A percentile compares a stretch with the other conserved stretches of the same genome.
Conservation (phyloP, 2,888 invertebrate species). For the Acheta domesticus region DNA sequence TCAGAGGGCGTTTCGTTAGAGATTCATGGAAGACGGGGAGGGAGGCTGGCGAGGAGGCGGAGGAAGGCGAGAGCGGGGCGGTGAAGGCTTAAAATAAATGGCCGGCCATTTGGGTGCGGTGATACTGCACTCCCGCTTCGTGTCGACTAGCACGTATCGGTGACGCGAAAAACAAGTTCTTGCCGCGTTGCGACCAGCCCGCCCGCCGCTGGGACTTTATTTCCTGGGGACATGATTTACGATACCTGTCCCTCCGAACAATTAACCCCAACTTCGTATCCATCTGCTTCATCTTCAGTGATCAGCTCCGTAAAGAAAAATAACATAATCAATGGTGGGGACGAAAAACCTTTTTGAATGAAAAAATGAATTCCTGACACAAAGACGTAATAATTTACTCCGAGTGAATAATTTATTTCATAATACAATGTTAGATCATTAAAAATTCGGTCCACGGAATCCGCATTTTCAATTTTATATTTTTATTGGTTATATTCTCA, state of each 20-base stretch:
- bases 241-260: background rate
- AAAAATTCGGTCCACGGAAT: no score
- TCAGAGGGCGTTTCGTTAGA: constrained; percentile 7
- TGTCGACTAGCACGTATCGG: constrained; percentile 5
- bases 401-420: no score
- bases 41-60: no score
- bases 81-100: background rate
- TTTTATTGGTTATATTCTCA: no score
- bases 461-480: no score
- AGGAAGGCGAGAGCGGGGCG: background rate
- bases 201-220: background rate
- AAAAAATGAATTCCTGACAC: no score
- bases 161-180: constrained; percentile 1
- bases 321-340: no score
- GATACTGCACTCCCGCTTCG: background rate
- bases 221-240: background rate
- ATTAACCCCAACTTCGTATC: background rate
- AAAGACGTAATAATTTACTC: no score
- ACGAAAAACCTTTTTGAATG: no score
- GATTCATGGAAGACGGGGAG: background rate
- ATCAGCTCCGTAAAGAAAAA: no score
- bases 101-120: background rate
- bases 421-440: no score
- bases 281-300: no score
- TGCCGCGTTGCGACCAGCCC: background rate